Conservation (phyloP, 2,113 vertebrate species). For the Pachycephala philippinensis region DNA sequence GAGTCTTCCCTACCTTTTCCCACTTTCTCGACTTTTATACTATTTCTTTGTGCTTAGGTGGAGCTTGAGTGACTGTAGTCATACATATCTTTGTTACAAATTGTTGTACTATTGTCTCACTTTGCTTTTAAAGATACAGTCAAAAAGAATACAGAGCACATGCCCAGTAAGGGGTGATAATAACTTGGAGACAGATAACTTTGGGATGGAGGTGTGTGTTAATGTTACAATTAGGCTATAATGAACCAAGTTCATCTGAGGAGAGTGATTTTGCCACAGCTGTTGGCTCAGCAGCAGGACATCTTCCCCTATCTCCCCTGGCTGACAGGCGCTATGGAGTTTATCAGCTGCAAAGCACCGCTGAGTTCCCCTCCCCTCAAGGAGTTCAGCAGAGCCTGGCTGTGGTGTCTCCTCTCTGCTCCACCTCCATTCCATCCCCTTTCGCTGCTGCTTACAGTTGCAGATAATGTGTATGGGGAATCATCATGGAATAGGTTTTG, state of each 20-base stretch:
- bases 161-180: too few relatives aligned
- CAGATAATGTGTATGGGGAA: background rate
- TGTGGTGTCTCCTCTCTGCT: fast-evolving
- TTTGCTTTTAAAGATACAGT: background rate
- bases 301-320: background rate
- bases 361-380: fast-evolving
- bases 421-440: background rate
- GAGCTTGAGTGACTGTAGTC: background rate
- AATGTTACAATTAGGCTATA: background rate
- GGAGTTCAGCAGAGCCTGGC: background rate
- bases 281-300: background rate
- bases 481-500: background rate
- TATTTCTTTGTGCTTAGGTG: background rate
- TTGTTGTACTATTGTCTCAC: background rate
- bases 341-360: background rate
- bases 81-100: background rate
- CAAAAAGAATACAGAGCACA: background rate
- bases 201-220: background rate
- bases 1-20: too few relatives aligned
- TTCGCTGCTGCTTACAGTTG: background rate
- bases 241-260: background rate
- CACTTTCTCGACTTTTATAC: background rate
- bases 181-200: background rate
- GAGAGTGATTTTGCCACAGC: background rate
- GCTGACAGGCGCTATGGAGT: fast-evolving